Evolutionary conservation across 2,888 invertebrate genomes (phyloP).

Genomic region (Erebia palarica): DNA sequence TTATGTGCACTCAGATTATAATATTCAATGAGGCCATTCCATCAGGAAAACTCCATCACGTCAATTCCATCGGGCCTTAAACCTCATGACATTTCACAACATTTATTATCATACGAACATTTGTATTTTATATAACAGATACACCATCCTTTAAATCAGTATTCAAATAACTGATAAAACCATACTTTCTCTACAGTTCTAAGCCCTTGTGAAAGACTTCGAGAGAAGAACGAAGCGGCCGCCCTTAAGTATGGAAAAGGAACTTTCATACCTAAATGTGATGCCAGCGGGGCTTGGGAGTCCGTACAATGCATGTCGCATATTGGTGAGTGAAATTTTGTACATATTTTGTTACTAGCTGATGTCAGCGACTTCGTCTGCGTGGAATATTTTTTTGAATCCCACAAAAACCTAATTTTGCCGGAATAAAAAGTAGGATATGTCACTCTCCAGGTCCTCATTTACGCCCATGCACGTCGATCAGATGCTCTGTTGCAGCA

Average conservation of each 20-base stretch:
- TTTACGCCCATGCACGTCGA: too few relatives aligned
- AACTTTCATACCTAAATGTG: slow-evolving; percentile 90
- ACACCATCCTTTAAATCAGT: not conserved
- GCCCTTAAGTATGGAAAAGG: slow-evolving; percentile 88
- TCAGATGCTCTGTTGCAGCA: too few relatives aligned
- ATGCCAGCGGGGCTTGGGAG: slow-evolving; percentile 90
- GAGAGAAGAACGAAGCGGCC: slow-evolving; percentile 89
- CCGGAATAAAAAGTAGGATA: too few relatives aligned
- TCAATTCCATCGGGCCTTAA: too few relatives aligned
- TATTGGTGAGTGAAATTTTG: slow-evolving; percentile 57
- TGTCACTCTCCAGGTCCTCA: too few relatives aligned
- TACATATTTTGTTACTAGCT: not conserved
- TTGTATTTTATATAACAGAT: not conserved
- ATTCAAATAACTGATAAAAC: not conserved
- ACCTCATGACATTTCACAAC: not conserved
- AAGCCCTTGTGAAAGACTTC: slow-evolving; percentile 90
- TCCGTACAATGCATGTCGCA: slow-evolving; percentile 89
- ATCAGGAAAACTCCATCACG: not conserved
- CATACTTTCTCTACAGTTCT: slow-evolving; percentile 77
- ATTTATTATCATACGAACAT: not conserved
- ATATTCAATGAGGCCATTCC: not conserved
- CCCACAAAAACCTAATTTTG: too few relatives aligned
- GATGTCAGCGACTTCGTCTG: too few relatives aligned
- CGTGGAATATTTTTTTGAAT: too few relatives aligned
- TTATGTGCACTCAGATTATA: not conserved